A percentile compares a stretch with the other conserved stretches of the same genome.
Conservation (phyloP, 2,888 invertebrate species). For the Barypeithes pellucidus region DNA sequence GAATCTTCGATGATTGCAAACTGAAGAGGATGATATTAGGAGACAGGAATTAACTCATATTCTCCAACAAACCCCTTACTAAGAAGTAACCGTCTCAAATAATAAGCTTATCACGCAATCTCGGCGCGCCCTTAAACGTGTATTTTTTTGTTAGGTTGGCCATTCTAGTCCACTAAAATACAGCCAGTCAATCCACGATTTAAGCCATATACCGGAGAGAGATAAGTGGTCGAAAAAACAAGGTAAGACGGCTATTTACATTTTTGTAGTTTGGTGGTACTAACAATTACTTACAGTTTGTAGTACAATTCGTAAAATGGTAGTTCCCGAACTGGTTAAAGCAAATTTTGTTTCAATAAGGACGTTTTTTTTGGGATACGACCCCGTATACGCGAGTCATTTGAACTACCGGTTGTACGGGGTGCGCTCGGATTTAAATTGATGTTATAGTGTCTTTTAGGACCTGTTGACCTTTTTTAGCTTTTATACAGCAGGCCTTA, state of each 20-base stretch:
- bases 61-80: too few relatives aligned
- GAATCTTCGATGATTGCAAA: too few relatives aligned
- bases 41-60: too few relatives aligned
- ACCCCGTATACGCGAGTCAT: background rate
- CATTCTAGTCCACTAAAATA: conserved; percentile 85
- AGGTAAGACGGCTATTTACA: conserved; percentile 55
- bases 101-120: too few relatives aligned
- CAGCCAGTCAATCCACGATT: conserved; percentile 90
- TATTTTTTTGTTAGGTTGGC: conserved; percentile 75
- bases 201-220: conserved; percentile 80
- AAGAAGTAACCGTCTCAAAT: too few relatives aligned
- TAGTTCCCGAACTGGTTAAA: background rate
- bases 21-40: too few relatives aligned
- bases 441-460: too few relatives aligned
- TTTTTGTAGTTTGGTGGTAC: conserved; percentile 12
- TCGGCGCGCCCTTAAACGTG: conserved; percentile 4
- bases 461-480: too few relatives aligned
- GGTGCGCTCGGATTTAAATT: conserved; percentile 1
- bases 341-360: background rate
- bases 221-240: conserved; percentile 66
- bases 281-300: conserved; percentile 1
- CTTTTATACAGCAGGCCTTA: too few relatives aligned
- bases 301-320: conserved; percentile 9
- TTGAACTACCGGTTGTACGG: conserved; percentile 4
- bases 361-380: background rate